phyloP scores from a whole-genome alignment of 2,888 invertebrate species.

The Anthoptus insignis region DNA sequence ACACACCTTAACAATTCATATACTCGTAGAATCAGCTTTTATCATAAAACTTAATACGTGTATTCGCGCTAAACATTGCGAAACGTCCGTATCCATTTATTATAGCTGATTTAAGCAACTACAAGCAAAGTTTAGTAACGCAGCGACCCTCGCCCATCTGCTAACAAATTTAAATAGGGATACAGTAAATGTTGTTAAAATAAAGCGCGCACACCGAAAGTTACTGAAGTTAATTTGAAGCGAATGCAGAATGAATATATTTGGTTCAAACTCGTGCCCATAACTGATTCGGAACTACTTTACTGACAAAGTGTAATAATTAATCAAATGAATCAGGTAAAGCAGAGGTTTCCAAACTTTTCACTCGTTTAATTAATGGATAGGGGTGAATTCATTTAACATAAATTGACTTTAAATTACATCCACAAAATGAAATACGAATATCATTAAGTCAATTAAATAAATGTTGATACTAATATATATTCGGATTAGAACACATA shows the following conservation, averaged over 20 bases:
- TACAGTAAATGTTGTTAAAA: conserved; percentile 22
- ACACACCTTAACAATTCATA: too few species aligned
- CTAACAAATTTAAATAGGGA: conserved; percentile 17
- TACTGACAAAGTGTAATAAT: conserved; percentile 22
- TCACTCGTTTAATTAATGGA: too few species aligned
- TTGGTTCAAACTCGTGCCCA: conserved; percentile 9
- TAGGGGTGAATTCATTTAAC: too few species aligned
- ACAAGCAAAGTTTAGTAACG: conserved; percentile 26
- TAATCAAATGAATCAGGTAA: conserved; percentile 21
- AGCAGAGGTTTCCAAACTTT: too few species aligned
- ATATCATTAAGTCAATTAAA: too few species aligned
- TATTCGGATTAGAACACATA: too few species aligned
- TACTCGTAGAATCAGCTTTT: neutral
- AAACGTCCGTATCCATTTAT: conserved; percentile 9
- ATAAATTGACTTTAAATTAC: too few species aligned
- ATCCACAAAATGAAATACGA: too few species aligned
- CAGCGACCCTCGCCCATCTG: conserved; percentile 9
- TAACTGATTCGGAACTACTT: conserved; percentile 8
- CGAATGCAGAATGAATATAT: conserved; percentile 28
- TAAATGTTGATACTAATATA: too few species aligned
- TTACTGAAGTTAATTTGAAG: conserved; percentile 29
- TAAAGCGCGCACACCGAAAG: conserved; percentile 16
- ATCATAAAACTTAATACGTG: neutral
- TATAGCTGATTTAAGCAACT: conserved; percentile 15
- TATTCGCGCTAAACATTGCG: neutral